Percentiles rank a stretch among this genome's conserved stretches.
These are phyloP conservation scores for Eutolmus rufibarbis DNA, from an alignment of 2,888 invertebrate species.

Conservation along the genomic window DNA sequence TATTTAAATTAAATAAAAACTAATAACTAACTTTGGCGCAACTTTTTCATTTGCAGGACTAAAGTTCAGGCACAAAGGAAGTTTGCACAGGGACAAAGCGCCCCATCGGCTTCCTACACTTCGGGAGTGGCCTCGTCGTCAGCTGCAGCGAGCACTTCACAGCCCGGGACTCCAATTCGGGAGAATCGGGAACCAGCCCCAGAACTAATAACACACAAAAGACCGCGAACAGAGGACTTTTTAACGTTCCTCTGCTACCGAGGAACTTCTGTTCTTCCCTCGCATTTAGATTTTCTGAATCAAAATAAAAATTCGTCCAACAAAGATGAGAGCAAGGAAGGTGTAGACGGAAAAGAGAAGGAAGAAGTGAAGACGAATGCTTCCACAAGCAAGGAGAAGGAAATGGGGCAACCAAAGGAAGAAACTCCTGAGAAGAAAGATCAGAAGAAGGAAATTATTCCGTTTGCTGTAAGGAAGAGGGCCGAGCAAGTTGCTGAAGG, in stretches of 20 bases:
- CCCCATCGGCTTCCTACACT: slow-evolving; percentile 62
- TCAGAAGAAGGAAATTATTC: slow-evolving; percentile 53
- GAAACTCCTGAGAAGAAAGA: slow-evolving; percentile 9
- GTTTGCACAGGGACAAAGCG: slow-evolving; percentile 88
- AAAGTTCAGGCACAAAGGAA: slow-evolving; percentile 87
- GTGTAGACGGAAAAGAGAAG: slow-evolving; percentile 12
- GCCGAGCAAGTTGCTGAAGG: slow-evolving; percentile 63
- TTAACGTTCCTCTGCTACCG: slow-evolving; percentile 84
- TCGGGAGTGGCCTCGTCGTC: slow-evolving; percentile 54
- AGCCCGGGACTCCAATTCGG: slow-evolving; percentile 66
- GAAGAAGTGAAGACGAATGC: slow-evolving; percentile 14
- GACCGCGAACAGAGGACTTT: slow-evolving; percentile 86
- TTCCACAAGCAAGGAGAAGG: slow-evolving; percentile 37
- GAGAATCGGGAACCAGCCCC: slow-evolving; percentile 70
- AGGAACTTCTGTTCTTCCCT: slow-evolving; percentile 76
- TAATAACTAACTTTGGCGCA: too few species aligned
- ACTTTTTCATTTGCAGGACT: slow-evolving; percentile 65
- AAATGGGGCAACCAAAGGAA: slow-evolving; percentile 29
- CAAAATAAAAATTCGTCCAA: slow-evolving; percentile 58
- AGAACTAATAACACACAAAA: slow-evolving; percentile 69
- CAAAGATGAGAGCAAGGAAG: neutral
- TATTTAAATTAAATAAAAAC: too few species aligned
- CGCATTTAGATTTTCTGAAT: slow-evolving; percentile 76
- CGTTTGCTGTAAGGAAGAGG: slow-evolving; percentile 68
- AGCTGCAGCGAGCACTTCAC: slow-evolving; percentile 49